Conservation (phyloP, 2,888 invertebrate genomes). For the Hydrotaea diabolus region DNA sequence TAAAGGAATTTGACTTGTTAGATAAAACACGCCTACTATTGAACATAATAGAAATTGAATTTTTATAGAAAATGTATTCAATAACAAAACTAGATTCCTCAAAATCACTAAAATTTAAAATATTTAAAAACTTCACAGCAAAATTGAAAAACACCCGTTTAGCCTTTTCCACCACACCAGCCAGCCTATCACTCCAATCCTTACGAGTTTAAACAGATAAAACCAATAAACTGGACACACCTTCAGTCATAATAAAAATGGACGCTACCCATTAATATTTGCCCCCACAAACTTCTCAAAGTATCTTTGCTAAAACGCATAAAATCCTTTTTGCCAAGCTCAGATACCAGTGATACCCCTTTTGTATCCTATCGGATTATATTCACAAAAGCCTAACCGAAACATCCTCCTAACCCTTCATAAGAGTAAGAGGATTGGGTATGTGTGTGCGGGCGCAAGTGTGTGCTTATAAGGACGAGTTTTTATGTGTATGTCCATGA, state of each 20-base stretch:
- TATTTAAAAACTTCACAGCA: not conserved
- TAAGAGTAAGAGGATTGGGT: no score
- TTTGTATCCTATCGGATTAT: slow-evolving; percentile 48
- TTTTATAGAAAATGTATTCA: not conserved
- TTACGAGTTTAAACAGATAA: no score
- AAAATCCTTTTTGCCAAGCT: not conserved
- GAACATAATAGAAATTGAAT: no score
- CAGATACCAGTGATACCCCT: slow-evolving; percentile 26
- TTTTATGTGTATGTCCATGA: not conserved
- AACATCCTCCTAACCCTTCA: slow-evolving; percentile 49
- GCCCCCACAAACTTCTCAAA: no score
- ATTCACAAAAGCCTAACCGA: slow-evolving; percentile 57
- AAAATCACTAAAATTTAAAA: not conserved
- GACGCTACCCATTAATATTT: not conserved
- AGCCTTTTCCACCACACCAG: not conserved
- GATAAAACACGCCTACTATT: no score
- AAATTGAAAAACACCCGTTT: not conserved
- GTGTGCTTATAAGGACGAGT: not conserved
- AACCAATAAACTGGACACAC: slow-evolving; percentile 61
- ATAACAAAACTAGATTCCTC: not conserved
- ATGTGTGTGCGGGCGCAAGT: not conserved
- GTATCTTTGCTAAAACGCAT: slow-evolving; percentile 13
- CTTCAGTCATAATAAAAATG: slow-evolving; percentile 33
- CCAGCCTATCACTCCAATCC: no score
- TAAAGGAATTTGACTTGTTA: no score